Conservation (phyloP, 2,797 vertebrate species). For the Erpetoichthys calabaricus region DNA sequence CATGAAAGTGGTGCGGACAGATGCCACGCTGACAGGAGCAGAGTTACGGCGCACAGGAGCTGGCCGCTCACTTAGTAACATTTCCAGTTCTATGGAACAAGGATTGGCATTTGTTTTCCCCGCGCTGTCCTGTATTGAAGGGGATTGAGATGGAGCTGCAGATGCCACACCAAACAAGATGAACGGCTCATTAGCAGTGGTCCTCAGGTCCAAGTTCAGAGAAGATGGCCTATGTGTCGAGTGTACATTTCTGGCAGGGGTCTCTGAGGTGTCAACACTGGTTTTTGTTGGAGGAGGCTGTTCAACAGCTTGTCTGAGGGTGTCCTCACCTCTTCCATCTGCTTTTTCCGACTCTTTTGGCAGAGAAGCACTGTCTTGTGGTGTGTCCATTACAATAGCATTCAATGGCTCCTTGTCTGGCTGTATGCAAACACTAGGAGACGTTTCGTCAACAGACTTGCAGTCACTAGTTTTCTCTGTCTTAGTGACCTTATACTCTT, state of each 20-base stretch:
- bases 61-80: constrained; percentile 47
- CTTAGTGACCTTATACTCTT: too few species aligned
- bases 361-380: constrained; percentile 11
- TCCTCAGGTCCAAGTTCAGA: constrained; percentile 70
- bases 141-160: constrained; percentile 17
- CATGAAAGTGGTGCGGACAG: constrained; percentile 88
- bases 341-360: constrained; percentile 20
- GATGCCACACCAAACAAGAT: too few species aligned
- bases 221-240: constrained; percentile 66
- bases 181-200: too few species aligned
- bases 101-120: constrained; percentile 19
- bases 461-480: too few species aligned
- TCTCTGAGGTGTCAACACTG: too few species aligned
- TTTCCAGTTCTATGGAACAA: constrained; percentile 42
- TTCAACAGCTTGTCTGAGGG: constrained; percentile 32
- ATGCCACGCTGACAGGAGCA: constrained; percentile 83
- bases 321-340: constrained; percentile 30
- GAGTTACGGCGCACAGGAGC: constrained; percentile 79
- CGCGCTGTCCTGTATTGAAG: not conserved
- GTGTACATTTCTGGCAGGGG: too few species aligned
- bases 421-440: too few species aligned
- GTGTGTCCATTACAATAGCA: too few species aligned
- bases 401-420: too few species aligned
- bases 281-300: constrained; percentile 7
- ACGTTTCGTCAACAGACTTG: too few species aligned